These are phyloP conservation scores for Gymnarchus niloticus DNA, from an alignment of 2,113 vertebrate genomes.

Conservation along the genomic window DNA sequence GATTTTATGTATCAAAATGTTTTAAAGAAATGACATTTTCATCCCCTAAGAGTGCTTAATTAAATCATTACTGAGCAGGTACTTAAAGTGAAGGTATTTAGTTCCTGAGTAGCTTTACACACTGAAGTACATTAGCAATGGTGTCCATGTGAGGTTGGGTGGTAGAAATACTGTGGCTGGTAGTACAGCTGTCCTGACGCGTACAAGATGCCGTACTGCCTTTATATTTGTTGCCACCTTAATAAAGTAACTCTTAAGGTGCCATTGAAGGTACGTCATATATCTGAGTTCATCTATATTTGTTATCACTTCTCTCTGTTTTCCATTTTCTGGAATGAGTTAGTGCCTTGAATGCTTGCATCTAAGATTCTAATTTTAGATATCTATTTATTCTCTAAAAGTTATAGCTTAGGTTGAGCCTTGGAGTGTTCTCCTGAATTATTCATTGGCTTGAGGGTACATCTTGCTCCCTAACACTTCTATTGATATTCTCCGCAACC, in stretches of 20 bases:
- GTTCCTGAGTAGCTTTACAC: neutral
- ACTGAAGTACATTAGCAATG: neutral
- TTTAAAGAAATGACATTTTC: neutral
- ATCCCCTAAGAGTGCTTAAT: neutral
- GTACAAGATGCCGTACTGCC: neutral
- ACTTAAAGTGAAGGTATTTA: neutral
- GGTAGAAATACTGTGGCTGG: too few species aligned
- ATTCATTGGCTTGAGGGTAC: slow-evolving; percentile 34
- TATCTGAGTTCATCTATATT: slow-evolving; percentile 17
- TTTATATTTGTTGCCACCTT: neutral
- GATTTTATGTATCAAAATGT: neutral
- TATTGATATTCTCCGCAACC: slow-evolving; percentile 40
- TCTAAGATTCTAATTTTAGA: slow-evolving; percentile 52
- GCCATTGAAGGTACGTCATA: neutral
- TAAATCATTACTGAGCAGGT: neutral
- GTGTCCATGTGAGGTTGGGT: too few species aligned
- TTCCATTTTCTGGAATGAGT: slow-evolving; percentile 28
- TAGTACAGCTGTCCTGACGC: neutral
- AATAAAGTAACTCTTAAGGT: slow-evolving; percentile 19
- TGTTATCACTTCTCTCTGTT: slow-evolving; percentile 15
- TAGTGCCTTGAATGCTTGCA: slow-evolving; percentile 31
- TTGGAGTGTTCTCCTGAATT: slow-evolving; percentile 36
- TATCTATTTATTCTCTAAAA: slow-evolving; percentile 45
- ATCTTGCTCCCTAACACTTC: slow-evolving; percentile 23
- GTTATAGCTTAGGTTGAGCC: slow-evolving; percentile 33